A percentile compares a stretch with the other conserved stretches of the same genome.
Conservation (phyloP, 2,888 invertebrate genomes). For the Synanthedon andrenaeformis region DNA sequence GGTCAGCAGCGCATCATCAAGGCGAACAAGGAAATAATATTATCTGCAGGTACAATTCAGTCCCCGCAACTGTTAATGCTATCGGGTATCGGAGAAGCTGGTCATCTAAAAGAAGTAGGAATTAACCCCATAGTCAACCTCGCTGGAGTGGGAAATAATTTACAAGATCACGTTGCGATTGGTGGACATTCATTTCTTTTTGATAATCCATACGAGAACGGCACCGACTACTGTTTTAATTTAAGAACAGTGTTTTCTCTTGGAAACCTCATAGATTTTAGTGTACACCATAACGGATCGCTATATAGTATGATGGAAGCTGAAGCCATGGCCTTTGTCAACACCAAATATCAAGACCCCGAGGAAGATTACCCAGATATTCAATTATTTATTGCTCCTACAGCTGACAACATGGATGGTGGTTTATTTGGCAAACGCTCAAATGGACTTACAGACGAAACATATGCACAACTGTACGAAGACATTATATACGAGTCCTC, state of each 20-base stretch:
- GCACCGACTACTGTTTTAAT: constrained; percentile 75
- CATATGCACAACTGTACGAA: constrained; percentile 78
- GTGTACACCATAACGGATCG: constrained; percentile 71
- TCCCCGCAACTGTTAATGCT: constrained; percentile 89
- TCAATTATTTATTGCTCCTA: constrained; percentile 80
- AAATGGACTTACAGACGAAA: constrained; percentile 74
- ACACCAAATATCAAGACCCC: constrained; percentile 77
- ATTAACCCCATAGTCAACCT: constrained; percentile 72
- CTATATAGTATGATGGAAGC: constrained; percentile 82
- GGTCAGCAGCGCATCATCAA: constrained; percentile 64
- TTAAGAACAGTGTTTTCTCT: constrained; percentile 74
- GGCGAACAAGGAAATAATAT: constrained; percentile 82
- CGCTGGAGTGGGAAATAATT: constrained; percentile 82
- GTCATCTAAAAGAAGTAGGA: constrained; percentile 71
- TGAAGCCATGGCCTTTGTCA: constrained; percentile 83
- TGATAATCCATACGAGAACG: constrained; percentile 71
- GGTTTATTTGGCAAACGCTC: constrained; percentile 79
- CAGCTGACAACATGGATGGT: constrained; percentile 82
- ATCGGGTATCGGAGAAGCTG: constrained; percentile 81
- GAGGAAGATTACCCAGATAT: constrained; percentile 82
- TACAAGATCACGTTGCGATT: constrained; percentile 86
- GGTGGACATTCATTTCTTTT: constrained; percentile 82
- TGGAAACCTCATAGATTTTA: constrained; percentile 73
- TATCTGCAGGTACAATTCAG: constrained; percentile 87
- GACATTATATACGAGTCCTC: constrained; percentile 77